Conservation (phyloP, 2,888 invertebrate species). For the Ernsta delagoae region DNA sequence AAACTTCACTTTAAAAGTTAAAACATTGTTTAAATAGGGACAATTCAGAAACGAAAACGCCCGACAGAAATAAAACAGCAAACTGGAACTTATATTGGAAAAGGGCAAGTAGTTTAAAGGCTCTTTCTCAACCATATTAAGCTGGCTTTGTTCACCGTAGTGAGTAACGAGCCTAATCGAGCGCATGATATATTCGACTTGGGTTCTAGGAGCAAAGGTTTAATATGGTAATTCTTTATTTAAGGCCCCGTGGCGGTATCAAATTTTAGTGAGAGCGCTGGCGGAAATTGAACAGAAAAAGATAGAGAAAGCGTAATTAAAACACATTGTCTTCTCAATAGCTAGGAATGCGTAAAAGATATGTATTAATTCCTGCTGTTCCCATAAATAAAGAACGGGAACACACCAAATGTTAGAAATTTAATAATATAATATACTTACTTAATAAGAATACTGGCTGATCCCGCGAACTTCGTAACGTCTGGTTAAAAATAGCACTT, state of each 20-base stretch:
- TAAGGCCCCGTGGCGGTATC: neutral
- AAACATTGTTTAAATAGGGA: neutral
- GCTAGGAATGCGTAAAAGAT: no score
- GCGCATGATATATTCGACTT: slow-evolving; percentile 8
- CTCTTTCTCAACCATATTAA: neutral
- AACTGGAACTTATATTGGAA: slow-evolving; percentile 15
- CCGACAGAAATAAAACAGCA: slow-evolving; percentile 5
- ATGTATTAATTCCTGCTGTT: no score
- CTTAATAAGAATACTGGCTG: no score
- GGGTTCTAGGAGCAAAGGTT: slow-evolving; percentile 7
- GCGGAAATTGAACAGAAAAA: no score
- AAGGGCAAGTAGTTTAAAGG: neutral
- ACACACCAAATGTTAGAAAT: no score
- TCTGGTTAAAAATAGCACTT: no score
- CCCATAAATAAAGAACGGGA: no score
- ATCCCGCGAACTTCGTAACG: no score
- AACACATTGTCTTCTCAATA: no score
- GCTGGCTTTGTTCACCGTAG: slow-evolving; percentile 13
- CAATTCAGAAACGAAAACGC: slow-evolving; percentile 2
- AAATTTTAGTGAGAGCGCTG: slow-evolving; percentile 7
- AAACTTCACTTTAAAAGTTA: no score
- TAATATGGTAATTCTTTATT: slow-evolving; percentile 19
- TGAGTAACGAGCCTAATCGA: slow-evolving; percentile 16
- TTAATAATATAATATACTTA: no score
- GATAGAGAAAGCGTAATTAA: no score